These are phyloP conservation scores for Eurois occulta DNA, from an alignment of 2,888 invertebrate species.

Conservation along the genomic window DNA sequence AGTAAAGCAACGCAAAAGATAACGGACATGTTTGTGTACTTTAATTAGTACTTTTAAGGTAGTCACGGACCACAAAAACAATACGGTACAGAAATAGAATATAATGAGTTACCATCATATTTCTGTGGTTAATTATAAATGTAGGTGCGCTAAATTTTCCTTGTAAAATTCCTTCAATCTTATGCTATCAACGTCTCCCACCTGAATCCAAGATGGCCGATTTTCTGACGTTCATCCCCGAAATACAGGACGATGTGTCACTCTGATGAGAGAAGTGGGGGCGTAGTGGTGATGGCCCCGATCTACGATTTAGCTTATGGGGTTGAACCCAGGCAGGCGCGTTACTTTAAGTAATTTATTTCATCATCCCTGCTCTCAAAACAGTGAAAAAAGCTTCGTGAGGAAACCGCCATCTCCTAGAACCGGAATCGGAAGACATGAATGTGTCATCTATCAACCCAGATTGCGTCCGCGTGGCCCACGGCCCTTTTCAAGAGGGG, in stretches of 20 bases:
- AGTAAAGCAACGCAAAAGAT: not conserved
- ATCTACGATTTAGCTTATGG: not conserved
- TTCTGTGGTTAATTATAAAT: constrained; percentile 50
- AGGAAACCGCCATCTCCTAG: not conserved
- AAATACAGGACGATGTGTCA: constrained; percentile 54
- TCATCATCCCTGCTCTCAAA: not conserved
- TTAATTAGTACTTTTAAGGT: constrained; percentile 18
- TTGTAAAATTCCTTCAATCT: constrained; percentile 27
- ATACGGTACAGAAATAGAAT: constrained; percentile 14
- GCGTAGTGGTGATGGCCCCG: not conserved
- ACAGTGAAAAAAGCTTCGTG: not conserved
- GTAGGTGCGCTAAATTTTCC: constrained; percentile 33
- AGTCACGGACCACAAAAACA: not conserved
- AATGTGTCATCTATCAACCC: not conserved
- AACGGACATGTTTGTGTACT: not conserved
- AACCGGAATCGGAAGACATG: not conserved
- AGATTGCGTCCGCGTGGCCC: not conserved
- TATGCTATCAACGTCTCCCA: constrained; percentile 18
- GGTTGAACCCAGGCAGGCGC: not conserved
- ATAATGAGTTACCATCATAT: constrained; percentile 1
- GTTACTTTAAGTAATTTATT: not conserved
- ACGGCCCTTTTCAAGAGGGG: not conserved
- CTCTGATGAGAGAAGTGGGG: constrained; percentile 12
- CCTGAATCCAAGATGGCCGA: constrained; percentile 39
- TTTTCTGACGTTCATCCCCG: constrained; percentile 22